These are phyloP conservation scores for Plestiodon gilberti DNA, from an alignment of 2,113 vertebrate species.

Conservation along the genomic window DNA sequence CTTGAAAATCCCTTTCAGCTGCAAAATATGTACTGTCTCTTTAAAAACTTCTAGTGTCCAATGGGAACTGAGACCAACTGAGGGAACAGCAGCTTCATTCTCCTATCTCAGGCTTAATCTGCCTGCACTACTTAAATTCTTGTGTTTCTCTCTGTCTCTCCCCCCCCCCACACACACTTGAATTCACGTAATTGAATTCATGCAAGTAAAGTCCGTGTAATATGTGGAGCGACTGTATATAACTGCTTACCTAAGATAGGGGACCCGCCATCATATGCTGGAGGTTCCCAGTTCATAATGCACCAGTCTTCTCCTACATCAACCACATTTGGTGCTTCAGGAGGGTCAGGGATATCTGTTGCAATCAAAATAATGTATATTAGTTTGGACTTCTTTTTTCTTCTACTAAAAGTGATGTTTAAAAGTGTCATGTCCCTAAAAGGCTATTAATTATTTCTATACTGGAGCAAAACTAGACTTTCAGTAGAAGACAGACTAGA, in stretches of 20 bases:
- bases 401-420: neutral
- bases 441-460: slow-evolving; percentile 1
- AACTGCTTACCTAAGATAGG: slow-evolving; percentile 86
- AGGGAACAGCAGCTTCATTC: no score
- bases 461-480: neutral
- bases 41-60: no score
- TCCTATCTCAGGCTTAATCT: no score
- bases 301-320: slow-evolving; percentile 97
- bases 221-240: neutral
- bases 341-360: slow-evolving; percentile 93
- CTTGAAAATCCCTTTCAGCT: no score
- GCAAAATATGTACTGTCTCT: no score
- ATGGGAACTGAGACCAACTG: no score
- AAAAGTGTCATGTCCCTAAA: neutral
- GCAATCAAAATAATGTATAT: slow-evolving; percentile 15
- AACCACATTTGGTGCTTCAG: slow-evolving; percentile 87
- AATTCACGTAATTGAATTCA: no score
- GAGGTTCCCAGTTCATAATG: slow-evolving; percentile 93
- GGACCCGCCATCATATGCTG: slow-evolving; percentile 90
- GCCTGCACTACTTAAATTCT: no score
- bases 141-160: no score
- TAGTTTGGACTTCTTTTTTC: neutral
- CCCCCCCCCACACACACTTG: no score
- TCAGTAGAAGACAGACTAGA: neutral
- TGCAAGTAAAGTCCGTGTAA: no score